Percentiles rank a stretch among this genome's conserved stretches.
These are phyloP conservation scores for Penaeus monodon DNA, from an alignment of 2,888 invertebrate species.

Conservation along the genomic window DNA sequence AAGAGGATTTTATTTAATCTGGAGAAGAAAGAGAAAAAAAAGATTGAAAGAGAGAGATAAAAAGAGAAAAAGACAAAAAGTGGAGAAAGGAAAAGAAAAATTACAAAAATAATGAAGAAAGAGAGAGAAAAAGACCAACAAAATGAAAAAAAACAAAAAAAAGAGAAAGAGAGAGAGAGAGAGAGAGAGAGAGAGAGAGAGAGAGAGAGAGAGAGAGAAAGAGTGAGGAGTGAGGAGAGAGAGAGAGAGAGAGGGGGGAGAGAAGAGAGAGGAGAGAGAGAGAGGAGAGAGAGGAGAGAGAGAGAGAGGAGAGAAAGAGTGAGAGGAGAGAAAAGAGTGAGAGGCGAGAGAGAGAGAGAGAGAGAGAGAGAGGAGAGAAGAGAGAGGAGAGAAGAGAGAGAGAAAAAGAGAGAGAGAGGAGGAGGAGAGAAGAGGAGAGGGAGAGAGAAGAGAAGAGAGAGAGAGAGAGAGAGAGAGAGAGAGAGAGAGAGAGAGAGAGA, in stretches of 20 bases:
- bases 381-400: background rate
- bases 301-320: background rate
- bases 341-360: background rate
- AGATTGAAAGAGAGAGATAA: no score
- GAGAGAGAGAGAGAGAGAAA: background rate
- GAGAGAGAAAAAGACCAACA: background rate
- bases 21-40: no score
- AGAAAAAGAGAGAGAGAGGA: no score
- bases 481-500: background rate
- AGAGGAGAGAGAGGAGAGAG: background rate
- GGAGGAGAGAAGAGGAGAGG: background rate
- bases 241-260: background rate
- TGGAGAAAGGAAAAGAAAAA: no score
- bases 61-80: no score
- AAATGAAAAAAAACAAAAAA: background rate
- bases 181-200: constrained; percentile 19
- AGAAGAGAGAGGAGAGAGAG: background rate
- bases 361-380: background rate
- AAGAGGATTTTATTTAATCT: no score
- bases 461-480: background rate
- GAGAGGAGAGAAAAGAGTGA: background rate
- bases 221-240: background rate
- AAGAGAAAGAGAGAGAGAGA: background rate
- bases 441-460: background rate
- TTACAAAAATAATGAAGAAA: no score